These are phyloP conservation scores for Callyntrura guangdongensis DNA, from an alignment of 2,888 invertebrate species.

Conservation along the genomic window DNA sequence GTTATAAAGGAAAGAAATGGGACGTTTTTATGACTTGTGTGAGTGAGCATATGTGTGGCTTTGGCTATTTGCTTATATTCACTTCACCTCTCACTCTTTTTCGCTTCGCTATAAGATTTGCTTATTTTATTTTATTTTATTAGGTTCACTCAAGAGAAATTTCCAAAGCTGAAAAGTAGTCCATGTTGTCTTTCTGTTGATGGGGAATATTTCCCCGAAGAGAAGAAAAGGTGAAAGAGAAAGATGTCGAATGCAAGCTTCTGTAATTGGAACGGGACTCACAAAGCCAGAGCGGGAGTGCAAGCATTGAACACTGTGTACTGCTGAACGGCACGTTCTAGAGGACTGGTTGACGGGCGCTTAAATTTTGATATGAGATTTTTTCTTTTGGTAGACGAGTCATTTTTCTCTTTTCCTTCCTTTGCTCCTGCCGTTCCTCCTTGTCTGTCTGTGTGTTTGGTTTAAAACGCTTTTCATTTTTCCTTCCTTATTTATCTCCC, in stretches of 20 bases:
- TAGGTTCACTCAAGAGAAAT: conserved; percentile 4
- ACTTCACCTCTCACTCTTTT: conserved; percentile 26
- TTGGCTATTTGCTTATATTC: conserved; percentile 12
- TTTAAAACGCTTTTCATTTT: conserved; percentile 14
- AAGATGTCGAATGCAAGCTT: conserved; percentile 51
- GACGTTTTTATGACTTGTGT: conserved; percentile 31
- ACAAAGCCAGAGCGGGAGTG: too few species aligned
- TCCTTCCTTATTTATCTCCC: not conserved
- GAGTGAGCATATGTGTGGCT: not conserved
- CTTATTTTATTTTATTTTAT: conserved; percentile 40
- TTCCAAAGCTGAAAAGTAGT: conserved; percentile 19
- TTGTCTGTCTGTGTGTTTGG: not conserved
- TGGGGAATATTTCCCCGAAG: not conserved
- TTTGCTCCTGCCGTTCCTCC: not conserved
- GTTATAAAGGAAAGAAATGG: not conserved
- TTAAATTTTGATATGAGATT: conserved; percentile 55
- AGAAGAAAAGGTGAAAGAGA: conserved; percentile 7
- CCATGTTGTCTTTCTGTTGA: not conserved
- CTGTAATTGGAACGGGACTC: conserved; percentile 54
- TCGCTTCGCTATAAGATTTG: conserved; percentile 23
- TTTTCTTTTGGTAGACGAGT: conserved; percentile 3
- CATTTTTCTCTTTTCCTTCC: not conserved
- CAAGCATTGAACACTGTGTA: conserved; percentile 44
- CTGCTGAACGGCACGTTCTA: not conserved
- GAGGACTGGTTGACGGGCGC: conserved; percentile 39